Evolutionary conservation across 2,113 vertebrate genomes (phyloP).

Genomic region (Thalassarche chlororhynchos): DNA sequence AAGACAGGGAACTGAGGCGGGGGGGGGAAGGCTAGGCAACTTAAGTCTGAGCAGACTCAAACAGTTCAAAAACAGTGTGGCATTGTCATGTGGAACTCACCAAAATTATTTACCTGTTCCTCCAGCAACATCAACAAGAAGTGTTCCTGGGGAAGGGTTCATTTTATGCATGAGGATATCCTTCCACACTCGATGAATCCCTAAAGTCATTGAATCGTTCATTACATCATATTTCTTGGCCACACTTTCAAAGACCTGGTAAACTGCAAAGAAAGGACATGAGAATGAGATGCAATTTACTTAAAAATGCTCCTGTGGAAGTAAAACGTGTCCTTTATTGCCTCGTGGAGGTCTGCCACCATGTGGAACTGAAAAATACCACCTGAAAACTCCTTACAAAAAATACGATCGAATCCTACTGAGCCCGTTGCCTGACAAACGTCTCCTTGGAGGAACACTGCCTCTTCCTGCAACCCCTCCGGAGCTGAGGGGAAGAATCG

Average conservation of each 20-base stretch:
- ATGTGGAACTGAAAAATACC: not conserved
- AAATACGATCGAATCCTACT: fast-evolving
- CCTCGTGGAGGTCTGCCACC: not conserved
- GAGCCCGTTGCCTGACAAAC: not conserved
- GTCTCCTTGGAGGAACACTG: not conserved
- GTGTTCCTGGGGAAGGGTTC: constrained; percentile 87
- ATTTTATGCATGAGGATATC: constrained; percentile 87
- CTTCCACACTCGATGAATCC: constrained; percentile 95
- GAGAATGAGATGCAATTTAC: not conserved
- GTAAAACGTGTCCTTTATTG: not conserved
- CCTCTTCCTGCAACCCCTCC: too few species aligned
- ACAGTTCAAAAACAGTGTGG: not conserved
- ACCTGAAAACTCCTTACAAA: not conserved
- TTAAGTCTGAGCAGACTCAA: not conserved
- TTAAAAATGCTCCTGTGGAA: not conserved
- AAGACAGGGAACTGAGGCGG: not conserved
- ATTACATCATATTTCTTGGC: constrained; percentile 94
- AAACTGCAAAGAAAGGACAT: constrained; percentile 73
- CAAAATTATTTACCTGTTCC: constrained; percentile 86
- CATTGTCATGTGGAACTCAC: not conserved
- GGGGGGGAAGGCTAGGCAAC: not conserved
- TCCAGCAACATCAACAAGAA: constrained; percentile 92
- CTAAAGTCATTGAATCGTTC: constrained; percentile 97
- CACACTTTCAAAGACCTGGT: constrained; percentile 93
- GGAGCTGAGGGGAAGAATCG: not conserved